Evolutionary conservation across 2,888 invertebrate species (phyloP).

Genomic region (Diaperis boleti): DNA sequence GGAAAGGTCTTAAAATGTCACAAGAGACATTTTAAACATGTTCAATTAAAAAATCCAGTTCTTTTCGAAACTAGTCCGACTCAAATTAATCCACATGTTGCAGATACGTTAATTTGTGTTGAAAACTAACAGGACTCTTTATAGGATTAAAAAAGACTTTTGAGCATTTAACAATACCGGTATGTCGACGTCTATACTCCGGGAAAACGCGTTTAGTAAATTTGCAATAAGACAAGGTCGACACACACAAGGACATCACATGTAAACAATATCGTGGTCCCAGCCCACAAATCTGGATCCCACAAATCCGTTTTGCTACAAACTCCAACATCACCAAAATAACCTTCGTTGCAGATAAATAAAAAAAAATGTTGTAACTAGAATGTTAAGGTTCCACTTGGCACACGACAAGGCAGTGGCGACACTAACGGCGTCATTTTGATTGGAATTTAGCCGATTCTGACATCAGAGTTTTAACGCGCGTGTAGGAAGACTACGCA

Average conservation of each 20-base stretch:
- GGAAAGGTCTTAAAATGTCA: conserved; percentile 13
- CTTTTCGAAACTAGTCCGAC: conserved; percentile 2
- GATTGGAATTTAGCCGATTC: background rate
- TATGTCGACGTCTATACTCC: background rate
- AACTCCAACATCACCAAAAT: conserved; percentile 9
- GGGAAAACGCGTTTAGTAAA: background rate
- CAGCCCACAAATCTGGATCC: conserved; percentile 6
- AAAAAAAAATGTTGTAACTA: conserved; percentile 1
- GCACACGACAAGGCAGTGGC: conserved; percentile 2
- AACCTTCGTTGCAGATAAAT: conserved; percentile 3
- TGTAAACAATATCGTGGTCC: conserved; percentile 16
- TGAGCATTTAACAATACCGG: too few species aligned
- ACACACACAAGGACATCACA: conserved; percentile 4
- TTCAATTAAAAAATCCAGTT: background rate
- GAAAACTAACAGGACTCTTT: background rate
- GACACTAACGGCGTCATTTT: conserved; percentile 5
- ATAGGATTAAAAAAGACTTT: background rate
- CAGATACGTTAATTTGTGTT: background rate
- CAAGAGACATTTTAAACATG: background rate
- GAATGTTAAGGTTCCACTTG: background rate
- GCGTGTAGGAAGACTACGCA: background rate
- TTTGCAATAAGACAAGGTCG: conserved; percentile 11
- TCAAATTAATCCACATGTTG: background rate
- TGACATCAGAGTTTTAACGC: conserved; percentile 3
- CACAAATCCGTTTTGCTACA: too few species aligned